Evolutionary conservation across 2,797 vertebrate species (phyloP), one percentile per base, ranked within the genome.

Genomic region (Propithecus perrieri): DNA sequence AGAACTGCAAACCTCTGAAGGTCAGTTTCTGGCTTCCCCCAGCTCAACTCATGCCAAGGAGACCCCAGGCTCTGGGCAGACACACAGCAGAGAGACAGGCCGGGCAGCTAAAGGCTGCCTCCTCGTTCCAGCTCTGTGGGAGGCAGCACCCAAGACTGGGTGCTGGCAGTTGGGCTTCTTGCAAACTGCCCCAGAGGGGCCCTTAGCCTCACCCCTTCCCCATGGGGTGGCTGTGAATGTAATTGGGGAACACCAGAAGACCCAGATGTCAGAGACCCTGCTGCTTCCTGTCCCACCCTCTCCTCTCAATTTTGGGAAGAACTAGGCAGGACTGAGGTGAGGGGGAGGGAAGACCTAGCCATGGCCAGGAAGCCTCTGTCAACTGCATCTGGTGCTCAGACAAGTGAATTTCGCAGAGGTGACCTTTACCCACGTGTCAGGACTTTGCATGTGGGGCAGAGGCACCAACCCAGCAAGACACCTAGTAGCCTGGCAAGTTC

Each of bases 1-100:
- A 99, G 97, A 99, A 99, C 98, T 99, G 99, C 98, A 99, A 99
- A 79, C 99, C 99, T 67, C 95, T 99, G 88, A 97, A 98, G 98
- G 99, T 99, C 97, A 95, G 98, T 96, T 85, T 95, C 72, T 24
- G 13, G 1, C 10, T 88, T 65, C 79, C 92, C 80, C 22, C 65
- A 89, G 86, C 75, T 91, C 89, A 84, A 0, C 79, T 93, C 89
- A 61, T 86, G 93, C 94, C 89, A 69, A 59, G 92, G 96, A 96
- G 81, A 80, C 81, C 94, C 76, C 93, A 96, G 72, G 91, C 91
- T 79, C 53, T 86, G 83, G 97, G 97, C 96, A 96, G 20, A 92
- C 71, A 89, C 20, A 85, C 63, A 80, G 74, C 86, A 95, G 93
- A 92, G 78, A 81, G 83, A 75, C 61, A 86, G 95, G 88, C 92